Base-by-base conservation (phyloP, 2,113 vertebrate species). In the Pavo muticus region DNA sequence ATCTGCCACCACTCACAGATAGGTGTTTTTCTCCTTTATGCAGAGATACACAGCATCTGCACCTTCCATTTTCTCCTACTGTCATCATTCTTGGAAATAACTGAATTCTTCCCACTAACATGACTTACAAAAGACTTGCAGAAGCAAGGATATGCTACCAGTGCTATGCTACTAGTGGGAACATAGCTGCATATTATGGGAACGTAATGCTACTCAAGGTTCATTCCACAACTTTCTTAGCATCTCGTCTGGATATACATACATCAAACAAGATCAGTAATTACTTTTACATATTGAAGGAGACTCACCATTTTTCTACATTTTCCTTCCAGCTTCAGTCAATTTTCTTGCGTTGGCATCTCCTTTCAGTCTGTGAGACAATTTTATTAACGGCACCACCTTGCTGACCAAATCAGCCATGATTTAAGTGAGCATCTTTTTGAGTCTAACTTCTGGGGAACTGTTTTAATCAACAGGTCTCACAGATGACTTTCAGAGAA, bases 141-240 rank as follows among this genome's bases (percentile, higher is more conserved):
- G 60, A 72, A 87, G 47, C 54, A 68, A 57, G 65, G 64, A 61
- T 72, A n/a, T 2, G 20, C 14, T 29, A 44, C 13, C 23, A 59
- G 56, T n/a, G 32, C 56, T n/a, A n/a, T 59, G 56, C 18, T 59
- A 13, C 30, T 11, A 59, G 56, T 59, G 14, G 52, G 59, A 80
- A 8, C 0, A 0, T 16, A 54, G 50, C 69, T 4, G 1, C 32
- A 48, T 40, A 32, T 11, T 70, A 47, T 42, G 39, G 30, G 63
- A 85, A 48, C 39, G 72, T 64, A 45, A 2, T 11, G 30, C 39
- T 54, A 14, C 20, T 78, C 56, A 25, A 3, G 1, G 12, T 82
- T 80, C 29, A 9, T 82, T 37, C 40, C 1, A 0, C 18, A 78
- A 50, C 47, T 18, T 45, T 52, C 61, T 47, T 63, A 74, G 80